Conservation (phyloP, 2,888 invertebrate genomes). For the Zygaena filipendulae region DNA sequence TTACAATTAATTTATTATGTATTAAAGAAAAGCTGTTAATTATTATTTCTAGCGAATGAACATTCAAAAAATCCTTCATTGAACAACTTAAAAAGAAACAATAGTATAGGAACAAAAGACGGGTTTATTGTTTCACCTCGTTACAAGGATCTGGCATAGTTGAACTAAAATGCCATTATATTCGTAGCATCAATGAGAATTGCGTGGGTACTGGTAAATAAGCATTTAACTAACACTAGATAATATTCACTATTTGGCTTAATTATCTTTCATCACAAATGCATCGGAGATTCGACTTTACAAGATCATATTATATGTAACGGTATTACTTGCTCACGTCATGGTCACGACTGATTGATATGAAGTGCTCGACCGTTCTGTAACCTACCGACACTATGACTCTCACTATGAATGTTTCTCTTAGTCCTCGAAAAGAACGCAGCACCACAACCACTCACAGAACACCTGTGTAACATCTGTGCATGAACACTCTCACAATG, state of each 20-base stretch:
- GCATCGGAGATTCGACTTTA: constrained; percentile 33
- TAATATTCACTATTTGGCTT: constrained; percentile 38
- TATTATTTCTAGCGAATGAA: too few species aligned
- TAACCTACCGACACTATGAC: constrained; percentile 61
- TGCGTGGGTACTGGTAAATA: constrained; percentile 36
- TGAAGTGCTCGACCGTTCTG: constrained; percentile 41
- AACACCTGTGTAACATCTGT: constrained; percentile 78
- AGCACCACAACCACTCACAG: constrained; percentile 80
- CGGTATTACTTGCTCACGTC: constrained; percentile 19
- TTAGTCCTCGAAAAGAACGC: constrained; percentile 83
- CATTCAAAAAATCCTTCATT: too few species aligned
- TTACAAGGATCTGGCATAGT: too few species aligned
- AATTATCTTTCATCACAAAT: constrained; percentile 59
- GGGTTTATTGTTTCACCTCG: too few species aligned
- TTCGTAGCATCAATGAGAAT: constrained; percentile 21
- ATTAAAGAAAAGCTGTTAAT: too few species aligned
- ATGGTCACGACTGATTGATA: constrained; percentile 44
- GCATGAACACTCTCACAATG: constrained; percentile 78
- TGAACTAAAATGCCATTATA: too few species aligned
- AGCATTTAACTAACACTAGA: constrained; percentile 19
- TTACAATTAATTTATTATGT: too few species aligned
- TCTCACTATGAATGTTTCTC: constrained; percentile 80
- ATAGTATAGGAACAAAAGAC: too few species aligned
- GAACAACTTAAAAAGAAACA: too few species aligned
- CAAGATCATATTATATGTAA: too few species aligned